Evolutionary conservation across 2,888 invertebrate species (phyloP).

Genomic region (Nomada flava): DNA sequence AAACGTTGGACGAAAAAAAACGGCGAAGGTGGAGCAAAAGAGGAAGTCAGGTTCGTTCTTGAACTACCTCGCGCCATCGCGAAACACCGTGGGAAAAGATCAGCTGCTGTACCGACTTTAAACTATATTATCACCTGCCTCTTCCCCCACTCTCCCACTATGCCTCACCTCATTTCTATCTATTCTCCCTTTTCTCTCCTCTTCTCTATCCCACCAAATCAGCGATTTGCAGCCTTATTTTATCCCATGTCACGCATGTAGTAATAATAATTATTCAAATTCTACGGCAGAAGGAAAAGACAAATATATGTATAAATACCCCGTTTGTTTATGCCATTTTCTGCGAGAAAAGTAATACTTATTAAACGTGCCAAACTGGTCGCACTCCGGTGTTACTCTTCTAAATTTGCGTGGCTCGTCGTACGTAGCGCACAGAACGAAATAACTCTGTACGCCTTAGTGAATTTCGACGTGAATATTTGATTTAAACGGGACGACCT

Average conservation of each 20-base stretch:
- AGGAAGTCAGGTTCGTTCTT: conserved; percentile 54
- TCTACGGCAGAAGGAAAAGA: too few relatives aligned
- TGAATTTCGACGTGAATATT: conserved; percentile 9
- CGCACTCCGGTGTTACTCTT: neutral
- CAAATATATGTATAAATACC: too few relatives aligned
- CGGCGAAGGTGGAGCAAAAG: conserved; percentile 7
- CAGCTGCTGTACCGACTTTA: conserved; percentile 38
- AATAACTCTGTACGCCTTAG: neutral
- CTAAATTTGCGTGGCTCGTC: neutral
- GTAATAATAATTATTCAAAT: too few relatives aligned
- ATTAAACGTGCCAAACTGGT: too few relatives aligned
- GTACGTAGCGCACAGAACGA: neutral
- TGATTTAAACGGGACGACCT: neutral
- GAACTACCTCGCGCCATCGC: conserved; percentile 40
- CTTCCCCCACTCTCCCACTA: too few relatives aligned
- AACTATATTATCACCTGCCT: conserved; percentile 35
- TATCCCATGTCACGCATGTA: too few relatives aligned
- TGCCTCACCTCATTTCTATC: too few relatives aligned
- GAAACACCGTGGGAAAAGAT: conserved; percentile 56
- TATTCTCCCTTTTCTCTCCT: too few relatives aligned
- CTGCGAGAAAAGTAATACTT: too few relatives aligned
- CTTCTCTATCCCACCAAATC: too few relatives aligned
- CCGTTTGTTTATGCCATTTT: too few relatives aligned
- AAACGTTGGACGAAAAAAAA: conserved; percentile 15
- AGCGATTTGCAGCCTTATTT: too few relatives aligned